These are phyloP conservation scores for Struthio camelus DNA, from an alignment of 2,113 vertebrate species.

Conservation along the genomic window DNA sequence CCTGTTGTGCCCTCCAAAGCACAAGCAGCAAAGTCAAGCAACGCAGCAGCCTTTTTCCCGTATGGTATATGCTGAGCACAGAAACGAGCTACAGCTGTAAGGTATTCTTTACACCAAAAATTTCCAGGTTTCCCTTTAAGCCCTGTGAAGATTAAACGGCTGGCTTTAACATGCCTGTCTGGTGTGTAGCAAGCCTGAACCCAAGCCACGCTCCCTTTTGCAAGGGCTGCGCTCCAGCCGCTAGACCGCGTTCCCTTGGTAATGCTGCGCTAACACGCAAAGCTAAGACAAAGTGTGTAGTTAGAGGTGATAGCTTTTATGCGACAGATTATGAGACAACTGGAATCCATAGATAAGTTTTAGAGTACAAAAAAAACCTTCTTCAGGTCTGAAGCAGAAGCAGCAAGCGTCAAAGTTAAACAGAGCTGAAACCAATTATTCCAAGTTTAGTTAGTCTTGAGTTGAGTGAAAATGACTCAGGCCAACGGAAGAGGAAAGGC, in stretches of 20 bases:
- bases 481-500: not conserved
- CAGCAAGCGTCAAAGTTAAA: not conserved
- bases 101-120: not conserved
- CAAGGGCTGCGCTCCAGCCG: not conserved
- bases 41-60: not conserved
- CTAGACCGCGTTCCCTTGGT: not conserved
- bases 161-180: not conserved
- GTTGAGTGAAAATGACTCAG: not conserved
- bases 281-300: not conserved
- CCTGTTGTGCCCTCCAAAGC: not conserved
- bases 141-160: not conserved
- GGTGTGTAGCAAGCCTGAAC: not conserved
- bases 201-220: not conserved
- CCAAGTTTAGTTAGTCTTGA: not conserved
- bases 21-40: fast-evolving
- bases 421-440: not conserved
- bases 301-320: not conserved
- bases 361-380: not conserved
- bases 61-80: not conserved
- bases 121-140: not conserved
- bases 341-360: not conserved
- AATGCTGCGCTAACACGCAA: not conserved
- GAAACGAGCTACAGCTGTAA: not conserved
- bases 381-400: not conserved
- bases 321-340: not conserved